Percentiles rank a stretch among this genome's conserved stretches.
These are phyloP conservation scores for Panorpa germanica DNA, from an alignment of 2,888 invertebrate species.

Conservation along the genomic window DNA sequence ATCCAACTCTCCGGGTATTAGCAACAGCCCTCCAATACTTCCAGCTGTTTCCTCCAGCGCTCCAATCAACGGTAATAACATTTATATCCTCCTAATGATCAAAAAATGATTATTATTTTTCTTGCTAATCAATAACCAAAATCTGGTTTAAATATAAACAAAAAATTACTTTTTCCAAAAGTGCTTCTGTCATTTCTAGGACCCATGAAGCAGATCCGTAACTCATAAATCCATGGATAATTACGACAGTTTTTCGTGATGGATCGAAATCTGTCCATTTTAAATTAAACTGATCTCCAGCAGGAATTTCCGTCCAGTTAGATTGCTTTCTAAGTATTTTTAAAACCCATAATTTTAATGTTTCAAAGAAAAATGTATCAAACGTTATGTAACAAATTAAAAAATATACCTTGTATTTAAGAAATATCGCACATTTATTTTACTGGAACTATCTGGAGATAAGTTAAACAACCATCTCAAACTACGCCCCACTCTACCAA, in stretches of 20 bases:
- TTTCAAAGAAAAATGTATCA: no score
- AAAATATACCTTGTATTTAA: no score
- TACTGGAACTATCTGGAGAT: constrained; percentile 23
- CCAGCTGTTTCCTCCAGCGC: constrained; percentile 35
- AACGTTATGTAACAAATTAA: no score
- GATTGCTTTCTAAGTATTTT: no score
- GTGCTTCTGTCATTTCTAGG: constrained; percentile 32
- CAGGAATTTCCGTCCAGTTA: no score
- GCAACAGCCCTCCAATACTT: constrained; percentile 41
- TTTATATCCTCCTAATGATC: constrained; percentile 40
- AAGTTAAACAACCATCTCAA: constrained; percentile 27
- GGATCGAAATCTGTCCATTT: constrained; percentile 37
- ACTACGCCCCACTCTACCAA: constrained; percentile 23
- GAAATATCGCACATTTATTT: constrained; percentile 29
- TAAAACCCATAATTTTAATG: no score
- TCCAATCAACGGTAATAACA: constrained; percentile 43
- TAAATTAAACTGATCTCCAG: constrained; percentile 32
- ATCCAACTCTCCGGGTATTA: constrained; percentile 34
- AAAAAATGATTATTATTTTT: constrained; percentile 4
- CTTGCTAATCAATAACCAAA: no score
- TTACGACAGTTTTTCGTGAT: constrained; percentile 30
- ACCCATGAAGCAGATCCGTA: constrained; percentile 38
- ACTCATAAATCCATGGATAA: constrained; percentile 44
- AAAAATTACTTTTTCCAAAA: constrained; percentile 30
- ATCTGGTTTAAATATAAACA: neutral